A percentile compares a stretch with the other conserved stretches of the same genome.
These are phyloP conservation scores for Lasioglossum pauxillum DNA, from an alignment of 2,888 invertebrate species.

Conservation along the genomic window DNA sequence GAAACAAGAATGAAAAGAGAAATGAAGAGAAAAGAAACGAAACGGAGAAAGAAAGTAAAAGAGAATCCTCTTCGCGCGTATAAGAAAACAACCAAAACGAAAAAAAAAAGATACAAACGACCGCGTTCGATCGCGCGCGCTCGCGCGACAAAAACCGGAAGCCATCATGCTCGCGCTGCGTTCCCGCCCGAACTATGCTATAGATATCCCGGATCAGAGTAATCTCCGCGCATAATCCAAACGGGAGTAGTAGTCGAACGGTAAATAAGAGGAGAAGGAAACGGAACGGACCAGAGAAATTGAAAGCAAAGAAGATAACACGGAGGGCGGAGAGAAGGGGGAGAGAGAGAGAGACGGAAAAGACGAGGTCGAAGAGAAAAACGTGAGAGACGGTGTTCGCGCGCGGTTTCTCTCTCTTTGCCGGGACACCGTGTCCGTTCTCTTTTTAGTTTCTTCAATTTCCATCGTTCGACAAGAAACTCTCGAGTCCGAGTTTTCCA, in stretches of 20 bases:
- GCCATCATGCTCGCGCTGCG: slow-evolving; percentile 15
- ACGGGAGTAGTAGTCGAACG: slow-evolving; percentile 22
- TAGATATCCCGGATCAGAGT: neutral
- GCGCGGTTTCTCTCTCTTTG: slow-evolving; percentile 43
- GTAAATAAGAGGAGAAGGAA: slow-evolving; percentile 14
- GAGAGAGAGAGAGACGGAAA: neutral
- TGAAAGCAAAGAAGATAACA: slow-evolving; percentile 10
- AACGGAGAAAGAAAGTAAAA: neutral
- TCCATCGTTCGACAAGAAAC: slow-evolving; percentile 29
- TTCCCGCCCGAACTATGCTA: neutral
- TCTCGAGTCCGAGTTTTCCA: neutral
- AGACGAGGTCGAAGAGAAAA: slow-evolving; percentile 38
- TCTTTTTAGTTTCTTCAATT: slow-evolving; percentile 46
- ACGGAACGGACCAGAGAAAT: slow-evolving; percentile 18
- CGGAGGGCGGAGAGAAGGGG: neutral
- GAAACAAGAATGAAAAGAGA: neutral
- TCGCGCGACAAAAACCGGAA: neutral
- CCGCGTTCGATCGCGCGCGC: slow-evolving; percentile 7
- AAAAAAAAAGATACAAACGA: neutral
- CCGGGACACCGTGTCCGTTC: slow-evolving; percentile 56
- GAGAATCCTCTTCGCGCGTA: slow-evolving; percentile 19
- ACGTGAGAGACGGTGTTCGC: neutral
- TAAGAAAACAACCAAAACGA: neutral
- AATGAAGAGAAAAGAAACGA: neutral
- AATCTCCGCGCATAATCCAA: neutral